phyloP scores from a whole-genome alignment of 2,797 vertebrate species.

The Takifugu ocellatus region DNA sequence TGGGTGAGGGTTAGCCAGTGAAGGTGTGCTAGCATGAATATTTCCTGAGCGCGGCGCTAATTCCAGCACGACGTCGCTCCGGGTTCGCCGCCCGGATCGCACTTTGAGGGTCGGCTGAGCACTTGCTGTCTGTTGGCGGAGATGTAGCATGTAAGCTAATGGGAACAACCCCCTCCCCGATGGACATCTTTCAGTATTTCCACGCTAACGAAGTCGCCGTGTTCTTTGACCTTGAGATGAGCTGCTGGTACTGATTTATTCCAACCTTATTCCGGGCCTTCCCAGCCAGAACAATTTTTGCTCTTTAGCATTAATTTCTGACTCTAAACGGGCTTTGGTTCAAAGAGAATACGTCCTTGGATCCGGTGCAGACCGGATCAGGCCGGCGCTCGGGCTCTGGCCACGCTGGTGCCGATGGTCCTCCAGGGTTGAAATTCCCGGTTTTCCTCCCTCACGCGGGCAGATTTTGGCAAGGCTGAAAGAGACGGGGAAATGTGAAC shows the following conservation, averaged over 20 bases:
- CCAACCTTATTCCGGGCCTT: conserved; percentile 19
- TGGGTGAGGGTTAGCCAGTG: background rate
- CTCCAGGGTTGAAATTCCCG: conserved; percentile 59
- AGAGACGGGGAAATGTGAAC: conserved; percentile 43
- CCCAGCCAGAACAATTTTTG: conserved; percentile 23
- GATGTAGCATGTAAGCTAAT: conserved; percentile 21
- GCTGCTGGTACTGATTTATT: conserved; percentile 27
- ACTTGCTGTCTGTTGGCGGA: no score
- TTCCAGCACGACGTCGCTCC: no score
- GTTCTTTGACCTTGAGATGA: conserved; percentile 8
- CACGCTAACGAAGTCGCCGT: conserved; percentile 41
- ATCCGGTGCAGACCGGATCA: conserved; percentile 9
- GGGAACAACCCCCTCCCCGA: conserved; percentile 41
- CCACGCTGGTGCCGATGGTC: conserved; percentile 37
- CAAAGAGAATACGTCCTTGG: conserved; percentile 23
- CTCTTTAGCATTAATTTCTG: conserved; percentile 24
- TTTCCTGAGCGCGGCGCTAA: no score
- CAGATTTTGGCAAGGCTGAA: conserved; percentile 62
- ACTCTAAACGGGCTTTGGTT: conserved; percentile 27
- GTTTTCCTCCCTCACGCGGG: conserved; percentile 57
- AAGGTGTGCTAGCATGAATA: background rate
- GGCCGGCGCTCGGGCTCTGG: conserved; percentile 27
- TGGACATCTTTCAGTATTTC: conserved; percentile 65
- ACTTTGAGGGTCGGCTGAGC: no score
- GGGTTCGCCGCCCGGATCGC: no score